Conservation (phyloP, 2,797 vertebrate genomes). For the Gallirallus australis region DNA sequence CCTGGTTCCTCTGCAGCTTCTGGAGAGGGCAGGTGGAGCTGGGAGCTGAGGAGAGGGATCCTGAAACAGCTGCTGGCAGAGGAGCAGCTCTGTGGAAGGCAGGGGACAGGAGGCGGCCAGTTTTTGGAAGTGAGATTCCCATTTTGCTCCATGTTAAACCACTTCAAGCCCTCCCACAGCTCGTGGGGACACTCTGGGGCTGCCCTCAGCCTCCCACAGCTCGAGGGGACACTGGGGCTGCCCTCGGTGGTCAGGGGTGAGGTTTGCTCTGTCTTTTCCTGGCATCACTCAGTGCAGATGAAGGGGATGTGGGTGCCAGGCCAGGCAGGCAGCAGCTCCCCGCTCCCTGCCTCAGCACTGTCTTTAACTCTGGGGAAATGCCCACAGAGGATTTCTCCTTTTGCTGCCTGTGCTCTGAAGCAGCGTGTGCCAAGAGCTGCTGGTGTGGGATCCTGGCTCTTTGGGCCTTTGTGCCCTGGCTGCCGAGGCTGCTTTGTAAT, state of each 20-base stretch:
- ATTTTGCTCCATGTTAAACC: not conserved
- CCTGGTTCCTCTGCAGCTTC: not conserved
- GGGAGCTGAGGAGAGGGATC: rapidly evolving
- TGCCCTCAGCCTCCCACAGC: too few relatives aligned
- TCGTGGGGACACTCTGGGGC: too few relatives aligned
- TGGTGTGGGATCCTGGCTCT: not conserved
- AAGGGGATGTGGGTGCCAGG: not conserved
- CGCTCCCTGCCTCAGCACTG: not conserved
- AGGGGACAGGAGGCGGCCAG: not conserved
- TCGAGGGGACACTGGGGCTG: too few relatives aligned
- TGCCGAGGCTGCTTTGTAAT: not conserved
- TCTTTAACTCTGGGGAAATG: not conserved
- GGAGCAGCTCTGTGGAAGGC: not conserved
- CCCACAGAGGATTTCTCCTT: not conserved
- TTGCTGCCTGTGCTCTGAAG: not conserved
- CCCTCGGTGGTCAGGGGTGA: not conserved
- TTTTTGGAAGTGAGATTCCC: rapidly evolving
- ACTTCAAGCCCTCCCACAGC: not conserved
- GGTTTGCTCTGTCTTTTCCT: rapidly evolving
- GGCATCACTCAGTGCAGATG: not conserved
- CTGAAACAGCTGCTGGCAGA: not conserved
- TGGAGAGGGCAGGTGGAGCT: not conserved
- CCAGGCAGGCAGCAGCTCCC: not conserved
- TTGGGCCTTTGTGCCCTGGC: not conserved
- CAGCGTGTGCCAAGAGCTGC: not conserved